phyloP scores from a whole-genome alignment of 2,113 vertebrate genomes.

The Oncorhynchus clarkii region DNA sequence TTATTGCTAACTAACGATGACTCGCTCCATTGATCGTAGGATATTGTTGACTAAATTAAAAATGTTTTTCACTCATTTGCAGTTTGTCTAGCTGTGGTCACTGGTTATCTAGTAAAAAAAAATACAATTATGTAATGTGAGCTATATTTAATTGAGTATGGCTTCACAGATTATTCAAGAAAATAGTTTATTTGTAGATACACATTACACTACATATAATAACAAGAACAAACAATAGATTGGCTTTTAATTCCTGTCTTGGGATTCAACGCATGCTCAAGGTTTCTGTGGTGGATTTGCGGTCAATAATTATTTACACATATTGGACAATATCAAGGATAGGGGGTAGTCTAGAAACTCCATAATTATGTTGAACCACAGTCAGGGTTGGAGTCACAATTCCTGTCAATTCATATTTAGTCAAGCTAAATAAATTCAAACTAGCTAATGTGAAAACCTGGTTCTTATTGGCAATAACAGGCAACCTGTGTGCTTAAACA shows the following conservation, averaged over 20 bases:
- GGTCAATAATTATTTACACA: neutral
- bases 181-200: conserved; percentile 50
- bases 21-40: too few relatives aligned
- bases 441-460: neutral
- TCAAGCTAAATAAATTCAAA: neutral
- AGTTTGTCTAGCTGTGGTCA: too few relatives aligned
- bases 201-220: conserved; percentile 18
- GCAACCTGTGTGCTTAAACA: neutral
- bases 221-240: conserved; percentile 23
- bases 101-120: too few relatives aligned
- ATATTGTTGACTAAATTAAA: too few relatives aligned
- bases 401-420: neutral
- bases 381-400: neutral
- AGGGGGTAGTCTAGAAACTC: too few relatives aligned
- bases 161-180: conserved; percentile 11
- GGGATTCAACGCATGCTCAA: conserved; percentile 23
- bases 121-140: too few relatives aligned
- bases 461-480: neutral
- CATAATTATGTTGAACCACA: neutral
- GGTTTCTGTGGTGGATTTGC: conserved; percentile 33
- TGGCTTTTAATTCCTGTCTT: neutral
- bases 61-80: too few relatives aligned
- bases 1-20: too few relatives aligned
- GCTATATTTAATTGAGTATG: neutral
- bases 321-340: neutral